phyloP scores from a whole-genome alignment of 2,113 vertebrate species.

The Lanius collurio region DNA sequence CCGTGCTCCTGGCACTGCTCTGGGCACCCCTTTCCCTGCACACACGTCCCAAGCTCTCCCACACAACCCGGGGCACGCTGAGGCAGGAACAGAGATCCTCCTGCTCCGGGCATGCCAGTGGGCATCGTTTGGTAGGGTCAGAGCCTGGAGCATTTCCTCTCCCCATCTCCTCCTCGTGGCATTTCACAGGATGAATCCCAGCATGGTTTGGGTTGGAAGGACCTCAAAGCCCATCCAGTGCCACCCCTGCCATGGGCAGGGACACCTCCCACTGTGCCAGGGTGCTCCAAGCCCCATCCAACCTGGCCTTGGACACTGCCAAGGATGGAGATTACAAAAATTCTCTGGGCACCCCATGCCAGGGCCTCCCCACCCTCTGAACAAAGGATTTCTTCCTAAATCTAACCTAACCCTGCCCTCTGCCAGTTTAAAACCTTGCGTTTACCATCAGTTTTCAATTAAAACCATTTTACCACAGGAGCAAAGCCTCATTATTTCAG shows the following conservation, averaged over 20 bases:
- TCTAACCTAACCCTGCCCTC: neutral
- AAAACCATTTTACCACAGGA: neutral
- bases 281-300: neutral
- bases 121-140: neutral
- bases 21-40: neutral
- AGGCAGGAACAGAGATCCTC: neutral
- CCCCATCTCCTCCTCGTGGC: fast-evolving
- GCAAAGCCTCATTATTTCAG: neutral
- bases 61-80: fast-evolving
- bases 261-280: neutral
- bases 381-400: neutral
- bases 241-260: neutral
- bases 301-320: neutral
- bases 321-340: neutral
- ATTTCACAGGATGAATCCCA: neutral
- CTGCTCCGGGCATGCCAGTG: fast-evolving
- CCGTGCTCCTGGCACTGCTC: neutral
- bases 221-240: too few relatives aligned
- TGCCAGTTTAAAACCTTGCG: neutral
- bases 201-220: neutral
- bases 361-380: neutral
- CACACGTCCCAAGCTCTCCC: neutral
- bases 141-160: neutral
- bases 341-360: neutral
- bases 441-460: neutral